These are phyloP conservation scores for Drosophila baimaii DNA, from an alignment of 1,140 invertebrate genomes.

Conservation along the genomic window DNA sequence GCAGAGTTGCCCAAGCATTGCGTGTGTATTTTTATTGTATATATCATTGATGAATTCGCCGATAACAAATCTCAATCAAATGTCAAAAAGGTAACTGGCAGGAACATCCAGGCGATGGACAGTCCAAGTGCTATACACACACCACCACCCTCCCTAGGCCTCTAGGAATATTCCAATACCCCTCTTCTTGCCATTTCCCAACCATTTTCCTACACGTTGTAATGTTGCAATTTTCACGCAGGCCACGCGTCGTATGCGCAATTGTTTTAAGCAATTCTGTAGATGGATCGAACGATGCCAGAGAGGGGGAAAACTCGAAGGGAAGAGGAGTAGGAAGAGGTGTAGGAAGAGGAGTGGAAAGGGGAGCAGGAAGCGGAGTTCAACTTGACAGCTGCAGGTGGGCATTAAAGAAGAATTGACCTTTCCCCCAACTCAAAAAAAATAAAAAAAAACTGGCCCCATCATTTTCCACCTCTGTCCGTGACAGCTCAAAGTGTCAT, in stretches of 20 bases:
- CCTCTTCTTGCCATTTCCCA: not conserved
- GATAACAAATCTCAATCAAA: slow-evolving; percentile 85
- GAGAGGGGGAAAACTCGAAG: not conserved
- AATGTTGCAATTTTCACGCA: slow-evolving; percentile 83
- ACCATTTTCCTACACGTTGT: slow-evolving; percentile 52
- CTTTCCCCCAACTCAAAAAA: slow-evolving; percentile 6
- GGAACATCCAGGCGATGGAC: slow-evolving; percentile 44
- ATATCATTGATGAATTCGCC: slow-evolving; percentile 84
- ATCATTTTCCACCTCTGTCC: slow-evolving; percentile 31
- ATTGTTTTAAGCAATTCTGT: slow-evolving; percentile 70
- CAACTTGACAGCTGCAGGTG: slow-evolving; percentile 42
- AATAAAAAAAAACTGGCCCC: not conserved
- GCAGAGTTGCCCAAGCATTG: no score
- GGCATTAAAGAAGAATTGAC: slow-evolving; percentile 27
- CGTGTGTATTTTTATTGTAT: slow-evolving; percentile 79
- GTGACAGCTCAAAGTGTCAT: slow-evolving; percentile 83
- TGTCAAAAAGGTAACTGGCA: slow-evolving; percentile 84
- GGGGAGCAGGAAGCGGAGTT: not conserved
- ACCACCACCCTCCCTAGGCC: not conserved
- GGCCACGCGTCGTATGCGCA: slow-evolving; percentile 78
- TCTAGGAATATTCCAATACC: not conserved
- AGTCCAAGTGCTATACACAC: slow-evolving; percentile 17
- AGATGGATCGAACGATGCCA: slow-evolving; percentile 7
- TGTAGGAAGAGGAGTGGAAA: not conserved
- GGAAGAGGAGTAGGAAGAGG: no score